phyloP scores from a whole-genome alignment of 1,140 invertebrate species.

The Pararge aegeria region DNA sequence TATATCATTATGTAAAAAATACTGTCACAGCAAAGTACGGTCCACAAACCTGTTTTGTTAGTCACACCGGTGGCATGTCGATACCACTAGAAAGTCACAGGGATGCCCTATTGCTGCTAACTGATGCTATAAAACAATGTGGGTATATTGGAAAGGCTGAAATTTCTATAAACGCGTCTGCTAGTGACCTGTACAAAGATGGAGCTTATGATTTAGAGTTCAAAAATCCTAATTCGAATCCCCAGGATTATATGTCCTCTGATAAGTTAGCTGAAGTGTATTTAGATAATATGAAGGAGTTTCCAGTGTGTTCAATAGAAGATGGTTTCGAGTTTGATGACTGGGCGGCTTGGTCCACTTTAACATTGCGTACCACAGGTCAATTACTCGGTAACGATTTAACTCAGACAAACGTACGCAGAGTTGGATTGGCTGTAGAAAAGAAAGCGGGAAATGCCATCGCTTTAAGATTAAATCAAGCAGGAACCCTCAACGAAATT shows the following conservation, averaged over 20 bases:
- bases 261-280: slow-evolving; percentile 93
- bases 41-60: slow-evolving; percentile 95
- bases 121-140: slow-evolving; percentile 93
- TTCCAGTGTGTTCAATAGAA: slow-evolving; percentile 97
- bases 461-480: slow-evolving; percentile 98
- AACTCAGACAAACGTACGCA: slow-evolving; percentile 90
- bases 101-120: slow-evolving; percentile 93
- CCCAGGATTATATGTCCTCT: slow-evolving; percentile 86
- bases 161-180: slow-evolving; percentile 98
- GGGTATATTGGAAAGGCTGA: slow-evolving; percentile 93
- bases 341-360: slow-evolving; percentile 94
- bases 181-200: slow-evolving; percentile 94
- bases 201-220: slow-evolving; percentile 97
- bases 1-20: slow-evolving; percentile 96
- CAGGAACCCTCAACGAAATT: slow-evolving; percentile 96
- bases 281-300: slow-evolving; percentile 93
- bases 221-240: slow-evolving; percentile 95
- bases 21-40: slow-evolving; percentile 95
- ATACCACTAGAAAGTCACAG: slow-evolving; percentile 97
- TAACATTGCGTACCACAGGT: slow-evolving; percentile 87
- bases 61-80: slow-evolving; percentile 98
- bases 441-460: slow-evolving; percentile 97
- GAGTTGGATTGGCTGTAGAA: slow-evolving; percentile 95
- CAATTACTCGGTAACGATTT: slow-evolving; percentile 97
- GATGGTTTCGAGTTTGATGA: slow-evolving; percentile 98